phyloP scores from a whole-genome alignment of 2,113 vertebrate genomes.

The Dipodomys merriami region DNA sequence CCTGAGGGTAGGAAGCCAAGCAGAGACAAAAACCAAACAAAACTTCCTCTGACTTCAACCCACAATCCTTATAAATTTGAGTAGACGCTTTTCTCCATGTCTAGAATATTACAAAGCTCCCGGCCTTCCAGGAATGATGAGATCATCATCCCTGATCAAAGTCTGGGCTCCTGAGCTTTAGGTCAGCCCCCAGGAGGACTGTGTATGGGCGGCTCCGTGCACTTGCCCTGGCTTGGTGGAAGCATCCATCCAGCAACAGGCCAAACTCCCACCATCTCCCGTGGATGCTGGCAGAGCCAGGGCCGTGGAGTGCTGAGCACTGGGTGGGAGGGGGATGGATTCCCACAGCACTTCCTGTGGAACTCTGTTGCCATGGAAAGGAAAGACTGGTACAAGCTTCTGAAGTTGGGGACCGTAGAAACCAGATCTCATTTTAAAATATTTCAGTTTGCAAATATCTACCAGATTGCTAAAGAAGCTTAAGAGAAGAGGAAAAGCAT shows the following conservation, averaged over 20 bases:
- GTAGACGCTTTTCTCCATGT: not conserved
- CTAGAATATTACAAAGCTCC: too few relatives aligned
- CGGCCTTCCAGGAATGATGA: not conserved
- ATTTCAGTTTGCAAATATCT: not conserved
- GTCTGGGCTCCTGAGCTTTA: not conserved
- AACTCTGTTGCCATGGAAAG: not conserved
- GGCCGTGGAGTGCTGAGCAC: too few relatives aligned
- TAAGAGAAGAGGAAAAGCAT: not conserved
- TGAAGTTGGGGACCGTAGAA: not conserved
- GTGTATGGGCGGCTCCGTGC: not conserved
- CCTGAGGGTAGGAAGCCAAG: not conserved
- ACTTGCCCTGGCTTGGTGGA: rapidly evolving
- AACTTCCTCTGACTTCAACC: not conserved
- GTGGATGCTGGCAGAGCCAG: too few relatives aligned
- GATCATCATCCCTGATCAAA: not conserved
- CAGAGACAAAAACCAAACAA: not conserved
- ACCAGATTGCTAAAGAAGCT: not conserved
- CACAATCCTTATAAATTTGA: not conserved
- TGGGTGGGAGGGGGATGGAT: too few relatives aligned
- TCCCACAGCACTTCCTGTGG: too few relatives aligned
- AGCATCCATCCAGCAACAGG: too few relatives aligned
- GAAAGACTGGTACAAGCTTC: not conserved
- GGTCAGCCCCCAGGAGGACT: not conserved
- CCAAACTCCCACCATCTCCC: too few relatives aligned
- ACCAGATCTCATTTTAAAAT: not conserved